phyloP scores from a whole-genome alignment of 2,888 invertebrate species.

The Drosophila hamatofila region DNA sequence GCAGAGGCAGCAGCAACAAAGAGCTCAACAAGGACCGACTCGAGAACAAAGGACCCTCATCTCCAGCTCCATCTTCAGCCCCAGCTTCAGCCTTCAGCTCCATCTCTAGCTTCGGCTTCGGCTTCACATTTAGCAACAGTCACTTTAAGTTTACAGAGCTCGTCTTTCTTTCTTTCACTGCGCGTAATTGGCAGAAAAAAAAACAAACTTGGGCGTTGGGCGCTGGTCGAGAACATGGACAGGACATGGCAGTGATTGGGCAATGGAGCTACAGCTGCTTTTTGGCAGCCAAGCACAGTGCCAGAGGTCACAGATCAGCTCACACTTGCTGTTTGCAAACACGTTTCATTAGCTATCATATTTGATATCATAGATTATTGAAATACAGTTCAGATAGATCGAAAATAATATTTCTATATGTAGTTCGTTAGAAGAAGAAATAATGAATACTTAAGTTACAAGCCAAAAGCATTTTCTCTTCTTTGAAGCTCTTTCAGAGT shows the following conservation, averaged over 20 bases:
- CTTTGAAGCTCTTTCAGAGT: no score
- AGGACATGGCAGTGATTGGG: slow-evolving; percentile 4
- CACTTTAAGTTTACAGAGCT: slow-evolving; percentile 16
- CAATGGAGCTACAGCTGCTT: neutral
- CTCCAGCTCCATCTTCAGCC: neutral
- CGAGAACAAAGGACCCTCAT: slow-evolving; percentile 32
- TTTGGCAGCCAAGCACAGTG: slow-evolving; percentile 5
- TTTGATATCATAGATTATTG: neutral
- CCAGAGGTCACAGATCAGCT: slow-evolving; percentile 6
- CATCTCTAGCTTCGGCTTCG: neutral
- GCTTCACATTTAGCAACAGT: slow-evolving; percentile 9
- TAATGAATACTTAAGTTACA: no score
- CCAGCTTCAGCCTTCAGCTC: neutral
- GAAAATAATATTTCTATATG: neutral
- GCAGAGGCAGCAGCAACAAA: slow-evolving; percentile 9
- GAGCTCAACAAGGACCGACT: slow-evolving; percentile 7
- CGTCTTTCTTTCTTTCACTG: slow-evolving; percentile 55
- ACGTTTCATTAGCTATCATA: neutral
- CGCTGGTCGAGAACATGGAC: neutral
- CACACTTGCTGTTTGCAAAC: neutral
- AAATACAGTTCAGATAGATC: neutral
- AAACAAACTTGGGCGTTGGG: slow-evolving; percentile 22
- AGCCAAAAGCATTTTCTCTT: no score
- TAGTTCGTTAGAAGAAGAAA: no score
- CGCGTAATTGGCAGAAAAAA: slow-evolving; percentile 66